phyloP scores from a whole-genome alignment of 2,888 invertebrate genomes.

The Chesias legatella region DNA sequence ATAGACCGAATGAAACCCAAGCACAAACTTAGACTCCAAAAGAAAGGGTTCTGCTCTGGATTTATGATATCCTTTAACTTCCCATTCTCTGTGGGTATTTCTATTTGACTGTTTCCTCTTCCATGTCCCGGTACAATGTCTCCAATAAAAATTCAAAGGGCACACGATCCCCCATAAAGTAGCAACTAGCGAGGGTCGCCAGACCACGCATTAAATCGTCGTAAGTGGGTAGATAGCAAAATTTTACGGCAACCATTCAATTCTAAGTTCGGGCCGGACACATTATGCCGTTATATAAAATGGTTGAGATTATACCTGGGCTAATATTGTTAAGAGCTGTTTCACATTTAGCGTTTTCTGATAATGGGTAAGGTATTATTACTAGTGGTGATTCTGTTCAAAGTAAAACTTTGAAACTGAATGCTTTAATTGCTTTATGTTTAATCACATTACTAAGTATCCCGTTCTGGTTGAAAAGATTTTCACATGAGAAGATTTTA shows the following conservation, averaged over 20 bases:
- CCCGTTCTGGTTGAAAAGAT: too few relatives aligned
- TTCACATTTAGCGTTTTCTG: neutral
- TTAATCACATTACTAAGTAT: too few relatives aligned
- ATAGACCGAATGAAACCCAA: too few relatives aligned
- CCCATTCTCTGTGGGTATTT: too few relatives aligned
- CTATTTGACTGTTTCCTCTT: neutral
- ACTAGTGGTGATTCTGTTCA: too few relatives aligned
- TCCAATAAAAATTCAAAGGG: slow-evolving; percentile 3
- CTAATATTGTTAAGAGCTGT: slow-evolving; percentile 8
- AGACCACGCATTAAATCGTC: slow-evolving; percentile 19
- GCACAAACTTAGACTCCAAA: neutral
- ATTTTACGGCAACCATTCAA: slow-evolving; percentile 26
- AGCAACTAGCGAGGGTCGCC: slow-evolving; percentile 7
- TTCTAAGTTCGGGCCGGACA: slow-evolving; percentile 24
- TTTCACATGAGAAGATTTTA: too few relatives aligned
- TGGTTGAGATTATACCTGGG: slow-evolving; percentile 11
- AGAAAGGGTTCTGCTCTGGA: too few relatives aligned
- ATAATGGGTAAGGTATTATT: too few relatives aligned
- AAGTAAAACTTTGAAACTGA: too few relatives aligned
- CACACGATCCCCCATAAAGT: slow-evolving; percentile 7
- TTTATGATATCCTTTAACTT: neutral
- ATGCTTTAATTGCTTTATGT: too few relatives aligned
- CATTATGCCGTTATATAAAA: slow-evolving; percentile 20
- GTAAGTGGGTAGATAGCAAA: slow-evolving; percentile 25
- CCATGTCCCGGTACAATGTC: neutral